Percentiles rank a stretch among this genome's conserved stretches.
Conservation (phyloP, 1,140 invertebrate genomes). For the Melipona quadrifasciata region DNA sequence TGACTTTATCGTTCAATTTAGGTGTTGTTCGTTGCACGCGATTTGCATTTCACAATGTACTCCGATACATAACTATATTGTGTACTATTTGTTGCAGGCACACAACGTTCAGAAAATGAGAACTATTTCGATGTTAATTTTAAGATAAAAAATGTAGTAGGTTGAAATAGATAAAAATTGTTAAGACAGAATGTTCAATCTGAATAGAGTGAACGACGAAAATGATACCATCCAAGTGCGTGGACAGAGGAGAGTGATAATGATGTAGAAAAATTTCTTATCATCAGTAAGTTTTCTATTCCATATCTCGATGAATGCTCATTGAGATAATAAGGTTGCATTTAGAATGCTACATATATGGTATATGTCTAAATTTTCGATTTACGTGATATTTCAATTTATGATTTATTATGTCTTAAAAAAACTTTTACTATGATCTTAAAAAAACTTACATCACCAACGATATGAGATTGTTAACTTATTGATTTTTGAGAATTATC, state of each 20-base stretch:
- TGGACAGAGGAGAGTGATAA: background rate
- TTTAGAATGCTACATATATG: background rate
- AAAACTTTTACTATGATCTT: background rate
- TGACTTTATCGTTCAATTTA: slow-evolving; percentile 35
- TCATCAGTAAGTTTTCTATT: background rate
- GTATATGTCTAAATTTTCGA: background rate
- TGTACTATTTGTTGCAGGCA: background rate
- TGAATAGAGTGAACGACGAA: background rate
- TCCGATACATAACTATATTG: background rate
- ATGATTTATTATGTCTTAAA: background rate
- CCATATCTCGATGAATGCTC: slow-evolving; percentile 5
- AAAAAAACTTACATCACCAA: background rate
- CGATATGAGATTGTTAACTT: background rate
- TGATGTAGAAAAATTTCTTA: slow-evolving; percentile 6
- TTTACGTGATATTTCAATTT: background rate
- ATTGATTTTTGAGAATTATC: background rate
- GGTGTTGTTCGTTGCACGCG: slow-evolving; percentile 6
- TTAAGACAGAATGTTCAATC: background rate
- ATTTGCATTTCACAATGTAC: slow-evolving; percentile 20
- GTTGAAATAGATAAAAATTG: background rate
- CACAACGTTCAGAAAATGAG: background rate
- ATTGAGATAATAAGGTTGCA: background rate
- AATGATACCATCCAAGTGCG: background rate
- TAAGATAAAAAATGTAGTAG: background rate
- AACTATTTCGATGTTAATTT: background rate